phyloP scores from a whole-genome alignment of 2,113 vertebrate genomes.

The Callospermophilus lateralis region DNA sequence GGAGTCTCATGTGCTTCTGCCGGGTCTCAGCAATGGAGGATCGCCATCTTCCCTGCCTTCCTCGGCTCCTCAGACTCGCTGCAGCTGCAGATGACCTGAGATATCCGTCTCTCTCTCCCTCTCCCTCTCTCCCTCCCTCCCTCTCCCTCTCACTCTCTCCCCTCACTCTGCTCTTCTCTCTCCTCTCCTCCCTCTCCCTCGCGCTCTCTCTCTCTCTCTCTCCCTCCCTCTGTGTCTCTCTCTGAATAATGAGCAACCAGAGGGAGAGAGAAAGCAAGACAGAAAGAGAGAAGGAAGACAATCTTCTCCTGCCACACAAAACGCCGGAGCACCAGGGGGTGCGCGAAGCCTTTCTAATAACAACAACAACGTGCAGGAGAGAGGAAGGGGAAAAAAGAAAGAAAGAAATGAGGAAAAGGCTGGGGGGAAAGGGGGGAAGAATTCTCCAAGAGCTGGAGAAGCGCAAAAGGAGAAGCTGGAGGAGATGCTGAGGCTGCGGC shows the following conservation, averaged over 20 bases:
- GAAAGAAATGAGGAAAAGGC: constrained; percentile 80
- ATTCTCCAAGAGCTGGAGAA: constrained; percentile 77
- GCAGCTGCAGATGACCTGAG: constrained; percentile 99
- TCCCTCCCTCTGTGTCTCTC: constrained; percentile 95
- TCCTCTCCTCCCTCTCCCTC: constrained; percentile 92
- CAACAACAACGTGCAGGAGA: constrained; percentile 89
- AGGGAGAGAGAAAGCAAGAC: constrained; percentile 95
- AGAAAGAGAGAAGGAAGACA: constrained; percentile 97
- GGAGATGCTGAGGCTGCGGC: constrained; percentile 86
- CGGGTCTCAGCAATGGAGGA: constrained; percentile 98
- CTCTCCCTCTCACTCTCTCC: constrained; percentile 88
- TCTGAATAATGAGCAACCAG: constrained; percentile 99
- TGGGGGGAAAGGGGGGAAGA: constrained; percentile 58
- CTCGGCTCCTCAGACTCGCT: constrained; percentile 92
- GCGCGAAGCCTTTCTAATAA: constrained; percentile 96
- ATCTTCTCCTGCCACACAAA: constrained; percentile 97
- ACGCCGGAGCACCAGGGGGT: constrained; percentile 99
- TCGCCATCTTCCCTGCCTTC: constrained; percentile 99
- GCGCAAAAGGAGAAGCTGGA: constrained; percentile 85
- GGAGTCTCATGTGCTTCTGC: constrained; percentile 96
- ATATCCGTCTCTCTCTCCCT: constrained; percentile 98
- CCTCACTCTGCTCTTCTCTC: constrained; percentile 93
- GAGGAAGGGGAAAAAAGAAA: constrained; percentile 78
- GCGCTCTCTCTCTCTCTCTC: constrained; percentile 86
- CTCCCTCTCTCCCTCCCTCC: constrained; percentile 92